Evolutionary conservation across 2,113 vertebrate species (phyloP).

Genomic region (Myotis lucifugus): DNA sequence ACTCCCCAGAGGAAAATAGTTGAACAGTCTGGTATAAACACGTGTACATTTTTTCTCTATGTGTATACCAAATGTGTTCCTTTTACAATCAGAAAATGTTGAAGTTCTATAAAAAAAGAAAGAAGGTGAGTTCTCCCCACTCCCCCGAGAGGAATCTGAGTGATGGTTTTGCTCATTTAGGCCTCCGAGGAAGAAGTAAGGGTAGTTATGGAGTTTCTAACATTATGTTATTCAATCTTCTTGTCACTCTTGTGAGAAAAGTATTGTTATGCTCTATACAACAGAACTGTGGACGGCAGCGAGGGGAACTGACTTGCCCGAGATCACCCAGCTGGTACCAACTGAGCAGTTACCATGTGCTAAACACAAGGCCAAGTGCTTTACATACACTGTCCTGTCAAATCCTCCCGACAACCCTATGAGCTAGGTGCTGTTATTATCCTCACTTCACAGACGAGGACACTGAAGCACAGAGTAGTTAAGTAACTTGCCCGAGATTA

Average conservation of each 20-base stretch:
- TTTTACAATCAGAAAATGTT: background rate
- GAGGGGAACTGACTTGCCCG: background rate
- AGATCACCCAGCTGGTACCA: background rate
- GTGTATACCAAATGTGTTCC: background rate
- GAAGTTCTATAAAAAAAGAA: background rate
- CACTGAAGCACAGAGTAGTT: background rate
- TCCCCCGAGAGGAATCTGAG: background rate
- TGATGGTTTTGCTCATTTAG: background rate
- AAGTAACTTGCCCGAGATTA: background rate
- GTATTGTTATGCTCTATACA: background rate
- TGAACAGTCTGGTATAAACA: background rate
- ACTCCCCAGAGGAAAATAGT: background rate
- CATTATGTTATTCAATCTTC: background rate
- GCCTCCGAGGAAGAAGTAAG: background rate
- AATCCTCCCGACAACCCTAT: background rate
- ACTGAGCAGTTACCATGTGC: background rate
- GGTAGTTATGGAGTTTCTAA: background rate
- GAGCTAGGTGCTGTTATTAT: background rate
- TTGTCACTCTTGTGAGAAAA: background rate
- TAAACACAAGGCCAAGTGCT: background rate
- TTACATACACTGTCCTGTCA: background rate
- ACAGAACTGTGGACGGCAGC: background rate
- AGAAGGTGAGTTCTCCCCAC: background rate
- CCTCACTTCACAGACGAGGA: background rate
- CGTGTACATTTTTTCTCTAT: fast-evolving